Evolutionary conservation across 2,113 vertebrate genomes (phyloP).

Genomic region (Strix aluco): DNA sequence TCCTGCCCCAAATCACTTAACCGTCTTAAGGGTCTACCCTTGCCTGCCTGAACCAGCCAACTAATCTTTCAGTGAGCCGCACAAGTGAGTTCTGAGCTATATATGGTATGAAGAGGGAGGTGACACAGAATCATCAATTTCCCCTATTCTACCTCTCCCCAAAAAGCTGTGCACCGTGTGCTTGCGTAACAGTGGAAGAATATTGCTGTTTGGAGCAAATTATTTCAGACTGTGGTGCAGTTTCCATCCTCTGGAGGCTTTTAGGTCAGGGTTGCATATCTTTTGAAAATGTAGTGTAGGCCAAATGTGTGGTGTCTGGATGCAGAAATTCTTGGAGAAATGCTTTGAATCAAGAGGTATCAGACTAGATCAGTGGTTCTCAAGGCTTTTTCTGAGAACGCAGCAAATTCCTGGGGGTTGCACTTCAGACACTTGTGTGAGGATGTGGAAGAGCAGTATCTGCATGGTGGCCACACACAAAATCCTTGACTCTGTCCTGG

Average conservation of each 20-base stretch:
- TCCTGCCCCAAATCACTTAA: conserved; percentile 63
- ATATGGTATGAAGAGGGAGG: not conserved
- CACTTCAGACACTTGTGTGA: not conserved
- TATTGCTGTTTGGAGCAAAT: not conserved
- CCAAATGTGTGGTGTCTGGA: not conserved
- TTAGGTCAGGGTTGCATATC: not conserved
- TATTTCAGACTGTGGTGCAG: not conserved
- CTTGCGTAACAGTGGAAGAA: not conserved
- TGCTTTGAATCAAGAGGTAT: not conserved
- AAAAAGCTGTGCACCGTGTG: not conserved
- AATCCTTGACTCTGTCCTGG: not conserved
- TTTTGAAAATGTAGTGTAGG: not conserved
- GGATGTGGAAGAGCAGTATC: not conserved
- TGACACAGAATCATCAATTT: not conserved
- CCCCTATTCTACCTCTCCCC: not conserved
- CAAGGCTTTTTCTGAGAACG: not conserved
- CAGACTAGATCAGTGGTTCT: not conserved
- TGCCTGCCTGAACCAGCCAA: not conserved
- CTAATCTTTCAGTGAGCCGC: conserved; percentile 15
- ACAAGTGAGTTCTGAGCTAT: not conserved
- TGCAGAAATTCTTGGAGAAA: not conserved
- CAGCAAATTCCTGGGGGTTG: not conserved
- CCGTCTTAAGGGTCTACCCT: conserved; percentile 55
- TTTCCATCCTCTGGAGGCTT: not conserved
- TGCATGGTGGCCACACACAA: not conserved